Percentiles rank a stretch among this genome's conserved stretches.
Evolutionary conservation across 2,888 invertebrate genomes (phyloP).

Genomic region (Steinernema hermaphroditum): DNA sequence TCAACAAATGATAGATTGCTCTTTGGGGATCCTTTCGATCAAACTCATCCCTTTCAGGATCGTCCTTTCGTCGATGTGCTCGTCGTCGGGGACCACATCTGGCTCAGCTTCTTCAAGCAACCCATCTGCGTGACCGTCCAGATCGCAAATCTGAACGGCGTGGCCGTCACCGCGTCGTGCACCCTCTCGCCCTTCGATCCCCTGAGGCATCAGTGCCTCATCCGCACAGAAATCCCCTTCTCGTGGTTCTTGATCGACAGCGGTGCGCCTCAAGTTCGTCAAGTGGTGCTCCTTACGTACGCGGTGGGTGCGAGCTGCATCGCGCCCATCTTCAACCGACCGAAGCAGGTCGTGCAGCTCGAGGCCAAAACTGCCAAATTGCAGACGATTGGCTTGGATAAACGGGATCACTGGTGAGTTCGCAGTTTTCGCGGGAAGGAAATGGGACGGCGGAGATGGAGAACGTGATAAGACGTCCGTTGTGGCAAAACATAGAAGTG

Average conservation of each 20-base stretch:
- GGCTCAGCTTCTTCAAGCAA: conserved; percentile 46
- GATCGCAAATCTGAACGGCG: conserved; percentile 46
- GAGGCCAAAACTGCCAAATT: conserved; percentile 8
- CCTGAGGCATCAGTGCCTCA: conserved; percentile 49
- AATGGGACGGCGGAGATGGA: conserved; percentile 17
- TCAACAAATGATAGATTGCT: not conserved
- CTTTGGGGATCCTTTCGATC: not conserved
- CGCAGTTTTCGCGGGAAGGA: not conserved
- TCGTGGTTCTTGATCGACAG: conserved; percentile 54
- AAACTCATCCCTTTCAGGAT: conserved; percentile 43
- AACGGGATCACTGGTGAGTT: conserved; percentile 15
- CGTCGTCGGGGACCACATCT: conserved; percentile 52
- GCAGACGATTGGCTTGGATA: conserved; percentile 8
- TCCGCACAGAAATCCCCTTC: conserved; percentile 57
- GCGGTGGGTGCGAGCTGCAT: conserved; percentile 50
- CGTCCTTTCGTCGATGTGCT: conserved; percentile 62
- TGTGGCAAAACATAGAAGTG: conserved; percentile 25
- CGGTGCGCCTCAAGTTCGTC: conserved; percentile 36
- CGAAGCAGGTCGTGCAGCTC: conserved; percentile 36
- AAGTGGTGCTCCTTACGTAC: conserved; percentile 45
- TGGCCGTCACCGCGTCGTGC: conserved; percentile 42
- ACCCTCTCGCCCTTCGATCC: conserved; percentile 35
- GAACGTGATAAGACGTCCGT: conserved; percentile 32
- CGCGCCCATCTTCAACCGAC: conserved; percentile 48
- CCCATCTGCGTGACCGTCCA: conserved; percentile 56